Conservation (phyloP, 2,113 vertebrate species). For the Lampris megalopsis region DNA sequence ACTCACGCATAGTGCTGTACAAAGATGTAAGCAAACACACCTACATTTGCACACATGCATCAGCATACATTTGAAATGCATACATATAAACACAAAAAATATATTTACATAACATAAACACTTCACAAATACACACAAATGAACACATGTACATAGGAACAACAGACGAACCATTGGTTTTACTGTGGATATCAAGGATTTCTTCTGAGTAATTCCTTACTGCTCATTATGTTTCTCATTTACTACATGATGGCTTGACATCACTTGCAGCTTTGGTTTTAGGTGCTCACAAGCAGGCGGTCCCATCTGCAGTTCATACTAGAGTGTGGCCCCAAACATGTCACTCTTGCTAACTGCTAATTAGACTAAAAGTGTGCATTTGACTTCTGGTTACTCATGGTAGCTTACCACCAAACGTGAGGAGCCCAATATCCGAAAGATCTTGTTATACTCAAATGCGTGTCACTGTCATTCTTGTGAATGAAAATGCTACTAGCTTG, state of each 20-base stretch:
- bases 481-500: constrained; percentile 23
- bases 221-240: constrained; percentile 37
- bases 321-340: constrained; percentile 34
- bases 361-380: constrained; percentile 55
- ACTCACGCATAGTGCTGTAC: background rate
- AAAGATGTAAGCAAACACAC: background rate
- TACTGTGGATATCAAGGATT: background rate
- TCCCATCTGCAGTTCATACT: constrained; percentile 56
- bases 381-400: constrained; percentile 28
- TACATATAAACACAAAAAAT: too few relatives aligned
- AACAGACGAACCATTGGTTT: background rate
- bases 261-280: constrained; percentile 39
- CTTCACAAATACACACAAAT: background rate
- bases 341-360: constrained; percentile 55
- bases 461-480: constrained; percentile 25
- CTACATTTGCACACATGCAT: background rate
- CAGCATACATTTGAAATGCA: too few relatives aligned
- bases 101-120: too few relatives aligned
- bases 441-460: constrained; percentile 10
- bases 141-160: constrained; percentile 13
- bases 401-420: constrained; percentile 19
- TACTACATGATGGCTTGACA: constrained; percentile 39
- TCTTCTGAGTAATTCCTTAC: constrained; percentile 10
- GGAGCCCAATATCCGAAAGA: background rate
- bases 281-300: constrained; percentile 45